Evolutionary conservation across 2,888 invertebrate genomes (phyloP).

Genomic region (Drosophila macrospina): DNA sequence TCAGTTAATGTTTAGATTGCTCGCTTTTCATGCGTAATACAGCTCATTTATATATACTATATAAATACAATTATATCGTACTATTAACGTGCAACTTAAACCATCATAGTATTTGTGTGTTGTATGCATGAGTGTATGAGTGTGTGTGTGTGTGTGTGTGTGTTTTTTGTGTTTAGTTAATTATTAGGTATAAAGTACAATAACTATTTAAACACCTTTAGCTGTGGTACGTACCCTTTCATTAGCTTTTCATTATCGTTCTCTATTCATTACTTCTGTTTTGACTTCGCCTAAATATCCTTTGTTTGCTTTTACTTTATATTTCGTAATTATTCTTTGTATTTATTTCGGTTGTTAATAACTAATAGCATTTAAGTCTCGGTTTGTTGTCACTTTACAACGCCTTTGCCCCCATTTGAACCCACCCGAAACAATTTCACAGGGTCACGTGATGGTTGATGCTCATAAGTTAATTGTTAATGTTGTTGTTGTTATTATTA

Average conservation of each 20-base stretch:
- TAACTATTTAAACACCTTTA: slow-evolving; percentile 69
- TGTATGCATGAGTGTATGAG: slow-evolving; percentile 29
- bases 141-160: slow-evolving; percentile 38
- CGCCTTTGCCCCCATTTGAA: slow-evolving; percentile 34
- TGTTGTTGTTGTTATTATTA: slow-evolving; percentile 33
- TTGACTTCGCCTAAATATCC: slow-evolving; percentile 34
- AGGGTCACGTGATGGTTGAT: slow-evolving; percentile 45
- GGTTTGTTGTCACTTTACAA: slow-evolving; percentile 48
- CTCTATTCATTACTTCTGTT: slow-evolving; percentile 20
- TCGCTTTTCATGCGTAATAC: slow-evolving; percentile 74
- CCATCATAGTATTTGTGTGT: slow-evolving; percentile 53
- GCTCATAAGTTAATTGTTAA: slow-evolving; percentile 39
- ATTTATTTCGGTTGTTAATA: slow-evolving; percentile 37
- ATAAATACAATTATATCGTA: slow-evolving; percentile 77
- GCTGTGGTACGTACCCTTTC: slow-evolving; percentile 46
- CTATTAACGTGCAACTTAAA: slow-evolving; percentile 76
- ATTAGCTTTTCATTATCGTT: slow-evolving; percentile 12
- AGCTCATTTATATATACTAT: slow-evolving; percentile 62
- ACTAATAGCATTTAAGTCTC: slow-evolving; percentile 59
- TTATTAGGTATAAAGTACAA: slow-evolving; percentile 66
- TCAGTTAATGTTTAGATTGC: slow-evolving; percentile 27
- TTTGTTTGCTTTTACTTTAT: slow-evolving; percentile 7
- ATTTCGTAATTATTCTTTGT: slow-evolving; percentile 15
- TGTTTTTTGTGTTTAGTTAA: slow-evolving; percentile 56
- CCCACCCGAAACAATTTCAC: slow-evolving; percentile 43